Evolutionary conservation across 2,888 invertebrate genomes (phyloP).

Genomic region (Drosophila merina): DNA sequence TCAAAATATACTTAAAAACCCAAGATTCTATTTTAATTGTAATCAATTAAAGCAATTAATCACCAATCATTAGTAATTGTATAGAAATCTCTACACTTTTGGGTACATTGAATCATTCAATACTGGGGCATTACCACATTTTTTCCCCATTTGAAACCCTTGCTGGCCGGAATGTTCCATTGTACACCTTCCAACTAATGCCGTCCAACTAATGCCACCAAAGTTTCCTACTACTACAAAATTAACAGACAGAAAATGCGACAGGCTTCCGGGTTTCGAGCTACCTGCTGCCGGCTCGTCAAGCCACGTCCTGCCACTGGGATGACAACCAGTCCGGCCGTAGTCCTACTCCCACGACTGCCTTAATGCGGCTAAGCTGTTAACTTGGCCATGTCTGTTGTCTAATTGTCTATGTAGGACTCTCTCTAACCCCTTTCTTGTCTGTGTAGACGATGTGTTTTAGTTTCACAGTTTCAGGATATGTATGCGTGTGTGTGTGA

Average conservation of each 20-base stretch:
- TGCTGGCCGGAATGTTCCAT: constrained; percentile 15
- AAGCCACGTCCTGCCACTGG: constrained; percentile 33
- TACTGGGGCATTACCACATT: not conserved
- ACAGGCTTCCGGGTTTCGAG: constrained; percentile 56
- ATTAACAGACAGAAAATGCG: constrained; percentile 64
- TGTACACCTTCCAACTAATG: constrained; percentile 24
- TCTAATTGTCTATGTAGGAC: constrained; percentile 62
- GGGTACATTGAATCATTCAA: not conserved
- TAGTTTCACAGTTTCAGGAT: constrained; percentile 32
- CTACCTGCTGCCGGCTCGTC: constrained; percentile 28
- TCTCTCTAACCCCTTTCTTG: constrained; percentile 16
- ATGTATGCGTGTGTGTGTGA: constrained; percentile 40
- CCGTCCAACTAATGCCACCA: constrained; percentile 35
- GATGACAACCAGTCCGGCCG: constrained; percentile 51
- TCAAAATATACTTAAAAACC: not conserved
- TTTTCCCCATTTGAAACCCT: not conserved
- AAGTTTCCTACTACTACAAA: constrained; percentile 52
- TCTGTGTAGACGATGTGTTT: constrained; percentile 4
- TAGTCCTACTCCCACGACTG: constrained; percentile 8
- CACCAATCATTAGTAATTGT: not conserved
- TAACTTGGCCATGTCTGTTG: constrained; percentile 52
- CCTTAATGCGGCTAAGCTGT: constrained; percentile 59
- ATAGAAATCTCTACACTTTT: not conserved
- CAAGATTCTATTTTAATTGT: not conserved
- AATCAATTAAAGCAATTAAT: not conserved